These are phyloP conservation scores for Aquila chrysaetos DNA, from an alignment of 2,797 vertebrate genomes.

Conservation along the genomic window DNA sequence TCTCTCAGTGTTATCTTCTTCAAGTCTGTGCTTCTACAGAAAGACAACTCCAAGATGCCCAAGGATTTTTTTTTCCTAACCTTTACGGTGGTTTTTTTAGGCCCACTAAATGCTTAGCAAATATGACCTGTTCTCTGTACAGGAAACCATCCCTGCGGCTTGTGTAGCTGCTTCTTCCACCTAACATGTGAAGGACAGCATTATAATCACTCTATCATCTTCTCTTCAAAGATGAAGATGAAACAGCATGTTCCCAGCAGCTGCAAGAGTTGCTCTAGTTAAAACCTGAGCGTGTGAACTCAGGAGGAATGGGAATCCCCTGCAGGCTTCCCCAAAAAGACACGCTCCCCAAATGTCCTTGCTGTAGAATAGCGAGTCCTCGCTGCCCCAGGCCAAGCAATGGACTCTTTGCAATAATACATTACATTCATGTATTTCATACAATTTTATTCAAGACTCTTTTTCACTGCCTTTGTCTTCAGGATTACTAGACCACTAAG, in stretches of 20 bases:
- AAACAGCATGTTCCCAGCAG: slow-evolving; percentile 1
- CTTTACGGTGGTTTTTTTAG: background rate
- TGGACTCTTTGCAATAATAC: background rate
- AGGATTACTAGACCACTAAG: background rate
- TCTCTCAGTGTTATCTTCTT: slow-evolving; percentile 28
- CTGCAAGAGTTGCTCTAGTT: background rate
- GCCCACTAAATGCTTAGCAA: background rate
- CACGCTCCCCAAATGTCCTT: background rate
- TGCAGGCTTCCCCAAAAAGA: slow-evolving; percentile 16
- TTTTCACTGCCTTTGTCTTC: background rate
- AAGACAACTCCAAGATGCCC: background rate
- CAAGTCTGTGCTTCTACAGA: background rate
- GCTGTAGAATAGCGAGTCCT: background rate
- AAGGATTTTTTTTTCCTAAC: background rate
- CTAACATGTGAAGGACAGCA: background rate
- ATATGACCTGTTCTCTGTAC: background rate
- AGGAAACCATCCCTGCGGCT: background rate
- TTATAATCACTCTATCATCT: background rate
- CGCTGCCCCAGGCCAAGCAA: background rate
- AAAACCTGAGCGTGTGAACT: background rate
- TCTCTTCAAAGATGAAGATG: slow-evolving; percentile 32
- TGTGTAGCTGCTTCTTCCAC: background rate
- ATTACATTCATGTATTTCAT: background rate
- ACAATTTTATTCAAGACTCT: background rate
- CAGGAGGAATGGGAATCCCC: slow-evolving; percentile 16